Evolutionary conservation across 2,888 invertebrate genomes (phyloP), one percentile per base, ranked within the genome.

Genomic region (Pediacus dermestoides): DNA sequence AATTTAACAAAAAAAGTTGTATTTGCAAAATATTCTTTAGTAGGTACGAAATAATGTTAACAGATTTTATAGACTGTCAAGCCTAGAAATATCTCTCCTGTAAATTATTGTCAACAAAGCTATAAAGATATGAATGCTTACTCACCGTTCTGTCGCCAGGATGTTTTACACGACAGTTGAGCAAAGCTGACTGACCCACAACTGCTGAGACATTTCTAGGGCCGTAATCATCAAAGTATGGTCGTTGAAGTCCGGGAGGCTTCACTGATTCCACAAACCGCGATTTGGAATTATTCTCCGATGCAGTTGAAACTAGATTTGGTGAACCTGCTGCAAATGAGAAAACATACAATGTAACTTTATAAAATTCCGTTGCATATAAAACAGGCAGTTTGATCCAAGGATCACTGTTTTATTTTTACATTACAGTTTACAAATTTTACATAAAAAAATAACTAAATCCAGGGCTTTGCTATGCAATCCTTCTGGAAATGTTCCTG

Each of bases 111-210:
- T 42, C 42, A 45, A 47, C 45, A 44, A 37, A 38, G 42, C 42
- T 21, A 46, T 46, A 47, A 42, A 48, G 34, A 48, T 41, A 45
- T 39, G 42, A 49, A 33, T 13, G 13, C 26, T 15, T 16, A 70
- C 83, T 81, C 67, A 89, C 90, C 68, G 88, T 89, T 67, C 88
- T 77, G 66, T 90, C 87, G 32, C 88, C 88, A 56, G 87, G 85
- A 68, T 89, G 85, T 64, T 88, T 89, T 30, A 89, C 89, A 37
- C 88, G 77, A 68, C 90, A 90, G 60, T 82, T 79, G 50, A 90
- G 75, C 53, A 85, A 74, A 11, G 87, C 82, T 2, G 83, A 80
- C 68, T 90, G 88, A 2, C 89, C 90, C 18, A 88, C 86, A 36
- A 89, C 85, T 9, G 88, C 81, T 1, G 89, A 85, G 48, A 90